Evolutionary conservation across 2,888 invertebrate species (phyloP), one percentile per base, ranked within the genome.

Genomic region (Cybosia mesomella): DNA sequence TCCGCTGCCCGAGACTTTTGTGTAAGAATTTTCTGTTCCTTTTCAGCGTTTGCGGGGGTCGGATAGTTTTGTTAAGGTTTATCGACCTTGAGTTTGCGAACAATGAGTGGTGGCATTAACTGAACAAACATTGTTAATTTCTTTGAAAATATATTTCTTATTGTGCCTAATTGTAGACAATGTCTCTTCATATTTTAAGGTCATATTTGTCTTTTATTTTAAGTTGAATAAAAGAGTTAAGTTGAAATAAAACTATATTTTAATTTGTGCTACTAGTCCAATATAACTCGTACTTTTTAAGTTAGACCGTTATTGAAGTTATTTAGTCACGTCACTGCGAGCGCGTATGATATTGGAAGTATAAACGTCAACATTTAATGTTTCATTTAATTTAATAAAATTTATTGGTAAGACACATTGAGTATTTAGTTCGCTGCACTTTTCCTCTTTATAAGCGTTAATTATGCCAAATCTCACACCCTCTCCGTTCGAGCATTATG

Each of bases 1-100:
- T 94, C 92, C 91, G 87, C 82, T 77, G 79, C 77, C 80, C 83
- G 85, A 87, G 87, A 92, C 91, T 92, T 91, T 91, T 92, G 88
- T 90, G 86, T 77, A 79, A 84, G 82, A 81, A 87, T 88, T 89
- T 85, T 84, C 82, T 84, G 78, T 85, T 87, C 84, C 82, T 86
- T 87, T 88, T 88, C 84, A 85, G 80, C 74, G 72, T 85, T 85
- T 84, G 77, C 74, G 72, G 79, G 80, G 80, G 79, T 81, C 72
- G 84, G 76, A 82, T 87, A 87, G 87, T 88, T 87, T 85, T 83
- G 84, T 85, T 77, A 76, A 75, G 76, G 85, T 83, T 83, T 85
- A 83, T 80, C 72, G 77, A 81, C 76, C 83, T 80, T 73, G 73
- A 72, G 74, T 67, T 68, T 57, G 64, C 58, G 70, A 58, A 72